These are phyloP conservation scores for Rhyacophila evoluta DNA, from an alignment of 2,888 invertebrate species.

Conservation along the genomic window DNA sequence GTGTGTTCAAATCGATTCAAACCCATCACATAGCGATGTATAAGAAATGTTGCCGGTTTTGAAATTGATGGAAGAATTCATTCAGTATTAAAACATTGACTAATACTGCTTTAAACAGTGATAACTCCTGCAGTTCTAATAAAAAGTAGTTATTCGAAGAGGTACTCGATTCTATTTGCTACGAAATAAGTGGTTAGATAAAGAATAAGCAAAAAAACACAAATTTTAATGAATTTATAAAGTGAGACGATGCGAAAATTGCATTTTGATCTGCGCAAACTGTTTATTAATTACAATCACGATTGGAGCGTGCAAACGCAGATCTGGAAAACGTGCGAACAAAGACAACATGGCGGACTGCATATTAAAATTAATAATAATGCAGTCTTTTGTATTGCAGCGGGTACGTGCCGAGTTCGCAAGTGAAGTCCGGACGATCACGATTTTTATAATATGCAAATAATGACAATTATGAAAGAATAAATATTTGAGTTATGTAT, in stretches of 20 bases:
- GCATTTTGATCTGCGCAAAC: slow-evolving; percentile 9
- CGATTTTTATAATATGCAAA: neutral
- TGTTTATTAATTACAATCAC: slow-evolving; percentile 7
- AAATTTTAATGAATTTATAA: slow-evolving; percentile 18
- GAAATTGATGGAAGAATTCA: no score
- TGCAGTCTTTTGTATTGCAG: neutral
- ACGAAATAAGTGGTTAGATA: neutral
- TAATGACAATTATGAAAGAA: neutral
- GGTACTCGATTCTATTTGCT: no score
- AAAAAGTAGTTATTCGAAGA: no score
- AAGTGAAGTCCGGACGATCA: neutral
- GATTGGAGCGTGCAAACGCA: slow-evolving; percentile 14
- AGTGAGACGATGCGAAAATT: slow-evolving; percentile 12
- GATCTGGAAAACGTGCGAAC: slow-evolving; percentile 22
- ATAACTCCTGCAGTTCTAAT: no score
- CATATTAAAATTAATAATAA: slow-evolving; percentile 22
- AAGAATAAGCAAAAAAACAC: neutral
- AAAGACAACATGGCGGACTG: neutral
- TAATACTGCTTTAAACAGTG: no score
- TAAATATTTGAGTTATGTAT: no score
- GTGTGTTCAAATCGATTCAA: no score
- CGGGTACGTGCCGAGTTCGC: neutral
- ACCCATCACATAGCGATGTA: no score
- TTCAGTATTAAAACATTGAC: no score
- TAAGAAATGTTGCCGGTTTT: no score